Percentiles rank a stretch among this genome's conserved stretches.
phyloP scores from a whole-genome alignment of 1,140 invertebrate genomes.

The Brachionus manjavacas region DNA sequence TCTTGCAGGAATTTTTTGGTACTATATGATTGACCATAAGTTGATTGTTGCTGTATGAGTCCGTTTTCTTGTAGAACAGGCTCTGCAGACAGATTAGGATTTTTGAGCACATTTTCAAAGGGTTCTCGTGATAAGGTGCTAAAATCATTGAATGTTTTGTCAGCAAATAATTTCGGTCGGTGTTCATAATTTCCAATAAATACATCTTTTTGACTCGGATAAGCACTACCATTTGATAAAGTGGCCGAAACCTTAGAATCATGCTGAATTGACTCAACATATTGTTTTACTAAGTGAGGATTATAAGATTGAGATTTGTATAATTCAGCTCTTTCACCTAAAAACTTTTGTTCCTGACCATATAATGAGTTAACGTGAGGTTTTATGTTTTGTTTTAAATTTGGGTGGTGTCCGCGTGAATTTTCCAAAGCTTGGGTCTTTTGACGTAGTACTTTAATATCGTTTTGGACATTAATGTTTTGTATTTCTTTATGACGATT shows the following conservation, averaged over 20 bases:
- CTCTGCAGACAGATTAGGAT: slow-evolving; percentile 14
- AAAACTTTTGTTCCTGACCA: neutral
- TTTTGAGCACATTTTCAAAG: slow-evolving; percentile 21
- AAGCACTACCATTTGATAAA: neutral
- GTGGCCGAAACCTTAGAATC: neutral
- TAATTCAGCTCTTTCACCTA: slow-evolving; percentile 24
- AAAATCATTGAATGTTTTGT: slow-evolving; percentile 22
- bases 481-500: slow-evolving; percentile 33
- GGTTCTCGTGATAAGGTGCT: neutral
- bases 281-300: slow-evolving; percentile 32
- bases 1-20: slow-evolving; percentile 55
- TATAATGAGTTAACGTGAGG: slow-evolving; percentile 36
- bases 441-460: neutral
- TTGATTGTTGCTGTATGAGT: slow-evolving; percentile 48
- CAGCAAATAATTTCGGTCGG: slow-evolving; percentile 23
- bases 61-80: slow-evolving; percentile 13
- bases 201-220: neutral
- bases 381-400: slow-evolving; percentile 10
- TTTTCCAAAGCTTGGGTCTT: neutral
- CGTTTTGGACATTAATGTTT: neutral
- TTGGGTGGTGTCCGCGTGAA: slow-evolving; percentile 9
- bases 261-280: slow-evolving; percentile 12
- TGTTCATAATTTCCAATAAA: neutral
- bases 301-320: slow-evolving; percentile 18
- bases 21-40: slow-evolving; percentile 52